phyloP scores from a whole-genome alignment of 2,113 vertebrate species.

The Malurus alboscapulatus region DNA sequence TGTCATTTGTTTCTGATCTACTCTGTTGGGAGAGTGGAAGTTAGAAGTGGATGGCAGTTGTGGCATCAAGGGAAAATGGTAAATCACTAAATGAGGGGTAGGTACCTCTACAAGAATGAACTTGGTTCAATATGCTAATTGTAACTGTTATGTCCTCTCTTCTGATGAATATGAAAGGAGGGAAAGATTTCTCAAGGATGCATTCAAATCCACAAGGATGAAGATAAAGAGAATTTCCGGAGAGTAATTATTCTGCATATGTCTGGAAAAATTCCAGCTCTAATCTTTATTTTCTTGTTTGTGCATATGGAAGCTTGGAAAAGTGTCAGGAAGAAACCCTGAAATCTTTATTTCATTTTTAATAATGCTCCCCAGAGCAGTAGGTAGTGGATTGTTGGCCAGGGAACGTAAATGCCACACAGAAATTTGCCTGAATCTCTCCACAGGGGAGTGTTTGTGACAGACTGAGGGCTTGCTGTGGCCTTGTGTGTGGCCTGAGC shows the following conservation, averaged over 20 bases:
- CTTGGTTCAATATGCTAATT: not conserved
- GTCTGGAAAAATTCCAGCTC: not conserved
- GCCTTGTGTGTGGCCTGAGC: not conserved
- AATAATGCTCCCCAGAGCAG: not conserved
- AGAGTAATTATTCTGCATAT: not conserved
- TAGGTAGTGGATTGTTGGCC: not conserved
- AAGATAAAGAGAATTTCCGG: not conserved
- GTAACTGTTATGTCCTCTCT: not conserved
- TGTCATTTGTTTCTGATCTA: slow-evolving; percentile 7
- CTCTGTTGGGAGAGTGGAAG: not conserved
- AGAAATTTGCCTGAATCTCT: not conserved
- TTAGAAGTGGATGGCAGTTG: not conserved
- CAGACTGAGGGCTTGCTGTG: not conserved
- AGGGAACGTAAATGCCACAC: not conserved
- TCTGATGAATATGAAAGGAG: not conserved
- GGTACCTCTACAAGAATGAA: not conserved
- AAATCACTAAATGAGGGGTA: not conserved
- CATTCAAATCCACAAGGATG: not conserved
- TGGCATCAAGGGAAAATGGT: not conserved
- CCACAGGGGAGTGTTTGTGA: not conserved
- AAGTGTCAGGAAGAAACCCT: not conserved
- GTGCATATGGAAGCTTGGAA: not conserved
- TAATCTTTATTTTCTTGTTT: not conserved
- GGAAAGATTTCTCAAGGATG: not conserved
- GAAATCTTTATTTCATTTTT: not conserved